Conservation (phyloP, 2,888 invertebrate species). For the Dicyrtoma fusca region DNA sequence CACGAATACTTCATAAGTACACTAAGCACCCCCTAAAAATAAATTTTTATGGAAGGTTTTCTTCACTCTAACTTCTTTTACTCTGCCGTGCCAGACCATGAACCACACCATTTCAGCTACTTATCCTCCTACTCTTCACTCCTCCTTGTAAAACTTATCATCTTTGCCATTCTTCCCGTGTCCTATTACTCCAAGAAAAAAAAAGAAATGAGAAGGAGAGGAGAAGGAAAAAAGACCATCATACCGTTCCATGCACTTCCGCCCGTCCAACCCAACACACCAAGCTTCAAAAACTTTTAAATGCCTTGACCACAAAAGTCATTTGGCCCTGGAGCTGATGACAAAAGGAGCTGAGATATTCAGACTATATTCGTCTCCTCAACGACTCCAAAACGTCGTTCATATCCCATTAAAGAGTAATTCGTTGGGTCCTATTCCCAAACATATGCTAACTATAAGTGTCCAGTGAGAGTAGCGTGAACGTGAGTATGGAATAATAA, state of each 20-base stretch:
- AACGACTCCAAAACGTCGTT: conserved; percentile 12
- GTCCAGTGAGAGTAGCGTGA: not conserved
- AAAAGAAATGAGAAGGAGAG: not conserved
- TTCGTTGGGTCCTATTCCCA: not conserved
- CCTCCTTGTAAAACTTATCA: conserved; percentile 2
- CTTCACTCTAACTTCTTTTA: conserved; percentile 8
- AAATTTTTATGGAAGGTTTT: conserved; percentile 42
- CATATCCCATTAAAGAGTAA: conserved; percentile 11
- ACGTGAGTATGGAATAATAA: too few relatives aligned
- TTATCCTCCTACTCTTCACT: conserved; percentile 24
- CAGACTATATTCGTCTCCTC: conserved; percentile 27
- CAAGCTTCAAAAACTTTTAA: not conserved
- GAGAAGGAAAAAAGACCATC: conserved; percentile 9
- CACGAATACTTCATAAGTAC: conserved; percentile 4
- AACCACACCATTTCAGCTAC: not conserved
- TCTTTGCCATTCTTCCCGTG: conserved; percentile 30
- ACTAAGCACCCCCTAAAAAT: conserved; percentile 47
- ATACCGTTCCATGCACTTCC: not conserved
- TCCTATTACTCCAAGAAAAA: conserved; percentile 33
- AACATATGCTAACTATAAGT: conserved; percentile 3
- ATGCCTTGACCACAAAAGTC: conserved; percentile 53
- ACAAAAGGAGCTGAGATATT: not conserved
- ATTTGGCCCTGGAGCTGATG: conserved; percentile 40
- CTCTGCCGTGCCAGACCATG: not conserved
- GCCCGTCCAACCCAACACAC: not conserved